phyloP scores from a whole-genome alignment of 2,113 vertebrate genomes.

The Redunca redunca region DNA sequence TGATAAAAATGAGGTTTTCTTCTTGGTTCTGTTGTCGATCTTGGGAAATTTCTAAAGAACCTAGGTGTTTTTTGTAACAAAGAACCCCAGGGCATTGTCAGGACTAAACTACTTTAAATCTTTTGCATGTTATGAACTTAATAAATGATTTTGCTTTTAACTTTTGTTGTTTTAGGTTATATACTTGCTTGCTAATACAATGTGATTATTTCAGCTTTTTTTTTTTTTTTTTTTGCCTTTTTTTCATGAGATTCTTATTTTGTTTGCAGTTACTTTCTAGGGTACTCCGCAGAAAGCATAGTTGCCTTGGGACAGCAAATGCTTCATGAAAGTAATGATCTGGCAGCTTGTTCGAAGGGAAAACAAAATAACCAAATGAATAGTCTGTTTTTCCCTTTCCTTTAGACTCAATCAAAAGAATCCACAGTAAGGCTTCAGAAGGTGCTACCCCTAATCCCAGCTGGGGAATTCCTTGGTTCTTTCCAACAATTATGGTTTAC shows the following conservation, averaged over 20 bases:
- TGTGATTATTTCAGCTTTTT: background rate
- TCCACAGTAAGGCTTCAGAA: background rate
- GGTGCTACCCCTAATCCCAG: constrained; percentile 27
- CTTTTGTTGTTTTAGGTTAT: background rate
- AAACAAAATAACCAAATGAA: constrained; percentile 57
- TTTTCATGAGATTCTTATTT: background rate
- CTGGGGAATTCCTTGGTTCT: constrained; percentile 66
- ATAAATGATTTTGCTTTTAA: background rate
- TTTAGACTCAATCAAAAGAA: background rate
- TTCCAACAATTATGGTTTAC: constrained; percentile 52
- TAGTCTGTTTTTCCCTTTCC: constrained; percentile 37
- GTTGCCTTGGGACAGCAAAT: background rate
- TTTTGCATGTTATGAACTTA: background rate
- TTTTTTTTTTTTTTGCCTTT: background rate
- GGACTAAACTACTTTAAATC: background rate
- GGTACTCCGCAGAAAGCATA: background rate
- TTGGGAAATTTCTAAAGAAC: constrained; percentile 49
- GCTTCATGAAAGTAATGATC: background rate
- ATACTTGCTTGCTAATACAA: background rate
- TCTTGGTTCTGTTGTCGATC: constrained; percentile 2
- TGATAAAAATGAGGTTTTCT: background rate
- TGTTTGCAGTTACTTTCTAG: background rate
- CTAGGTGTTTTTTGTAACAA: constrained; percentile 16
- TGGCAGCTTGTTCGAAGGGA: constrained; percentile 37
- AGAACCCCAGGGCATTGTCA: background rate